Base-by-base conservation (phyloP, 2,797 vertebrate genomes). In the Eptatretus atami region DNA sequence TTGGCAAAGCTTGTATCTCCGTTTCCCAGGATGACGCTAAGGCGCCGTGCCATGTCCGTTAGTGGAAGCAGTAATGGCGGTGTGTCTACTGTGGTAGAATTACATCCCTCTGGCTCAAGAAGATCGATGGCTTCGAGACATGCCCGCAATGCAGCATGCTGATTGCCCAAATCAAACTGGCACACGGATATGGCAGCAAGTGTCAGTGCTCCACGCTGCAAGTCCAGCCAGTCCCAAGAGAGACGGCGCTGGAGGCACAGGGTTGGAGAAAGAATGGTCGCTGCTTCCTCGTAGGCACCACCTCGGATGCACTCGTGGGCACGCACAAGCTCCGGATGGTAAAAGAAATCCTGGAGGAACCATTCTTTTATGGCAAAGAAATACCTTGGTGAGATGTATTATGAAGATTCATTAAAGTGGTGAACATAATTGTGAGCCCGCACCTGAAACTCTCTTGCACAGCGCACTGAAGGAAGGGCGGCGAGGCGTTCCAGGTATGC, bases 251-350 rank as follows among this genome's bases (percentile, higher is more conserved):
- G 57, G 57, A 61, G 57, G 57, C n/a, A 25, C 57, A 25, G 25
- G 57, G 57, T 25, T n/a, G 57, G 25, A n/a, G n/a, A 25, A n/a
- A 61, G 57, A 25, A 61, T n/a, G n/a, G 57, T 10, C 57, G 11
- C 57, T 2, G 57, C 57, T 25, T 61, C 57, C n/a, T n/a, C 10
- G 57, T 61, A 61, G 57, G 57, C 57, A 25, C 57, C 57, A n/a
- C 57, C 57, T 10, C 57, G 57, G n/a, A 61, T n/a, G 57, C 57
- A 61, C 57, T n/a, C 57, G 57, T 61, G 57, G 11, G n/a, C 57
- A n/a, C 11, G n/a, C n/a, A 25, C 57, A n/a, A 25, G n/a, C 57
- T 61, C 57, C 57, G n/a, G 9, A 25, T n/a, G 57, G n/a, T 25
- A 61, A n/a, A 61, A 25, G 11, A 61, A 61, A n/a, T 61, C 57